phyloP scores from a whole-genome alignment of 2,113 vertebrate species.

The Coreoperca whiteheadi region DNA sequence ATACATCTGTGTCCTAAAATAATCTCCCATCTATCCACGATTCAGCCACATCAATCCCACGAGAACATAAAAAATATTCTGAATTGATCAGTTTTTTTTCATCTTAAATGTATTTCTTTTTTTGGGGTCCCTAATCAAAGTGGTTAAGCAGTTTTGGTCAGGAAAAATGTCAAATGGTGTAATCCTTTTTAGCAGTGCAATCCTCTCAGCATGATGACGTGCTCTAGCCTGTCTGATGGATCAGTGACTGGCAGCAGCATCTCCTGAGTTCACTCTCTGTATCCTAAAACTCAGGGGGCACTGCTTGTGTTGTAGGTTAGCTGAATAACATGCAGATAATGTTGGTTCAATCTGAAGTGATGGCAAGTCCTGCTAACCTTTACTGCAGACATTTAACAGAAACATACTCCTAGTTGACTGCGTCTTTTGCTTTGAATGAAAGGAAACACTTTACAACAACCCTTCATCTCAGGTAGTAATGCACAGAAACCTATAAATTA shows the following conservation, averaged over 20 bases:
- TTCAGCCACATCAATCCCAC: conserved; percentile 36
- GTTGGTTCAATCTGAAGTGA: too few species aligned
- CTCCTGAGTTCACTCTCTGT: conserved; percentile 46
- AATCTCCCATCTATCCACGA: conserved; percentile 20
- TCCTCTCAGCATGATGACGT: conserved; percentile 79
- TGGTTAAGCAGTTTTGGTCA: conserved; percentile 74
- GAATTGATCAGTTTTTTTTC: conserved; percentile 38
- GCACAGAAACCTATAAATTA: not conserved
- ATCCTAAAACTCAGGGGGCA: conserved; percentile 14
- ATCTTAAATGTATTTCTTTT: conserved; percentile 26
- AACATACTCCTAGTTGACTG: not conserved
- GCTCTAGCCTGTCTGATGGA: conserved; percentile 60
- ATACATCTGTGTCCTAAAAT: conserved; percentile 11
- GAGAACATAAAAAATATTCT: conserved; percentile 48
- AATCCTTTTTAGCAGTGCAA: conserved; percentile 77
- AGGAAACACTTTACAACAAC: not conserved
- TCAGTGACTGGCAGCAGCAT: conserved; percentile 49
- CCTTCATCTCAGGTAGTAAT: not conserved
- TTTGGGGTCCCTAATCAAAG: conserved; percentile 61
- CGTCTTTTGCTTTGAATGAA: not conserved
- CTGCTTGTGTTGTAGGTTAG: not conserved
- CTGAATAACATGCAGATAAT: not conserved
- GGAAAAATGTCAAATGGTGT: conserved; percentile 75
- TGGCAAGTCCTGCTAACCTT: not conserved
- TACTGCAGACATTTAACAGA: not conserved